These are phyloP conservation scores for Phoebastria nigripes DNA, from an alignment of 2,797 vertebrate species.

Conservation along the genomic window DNA sequence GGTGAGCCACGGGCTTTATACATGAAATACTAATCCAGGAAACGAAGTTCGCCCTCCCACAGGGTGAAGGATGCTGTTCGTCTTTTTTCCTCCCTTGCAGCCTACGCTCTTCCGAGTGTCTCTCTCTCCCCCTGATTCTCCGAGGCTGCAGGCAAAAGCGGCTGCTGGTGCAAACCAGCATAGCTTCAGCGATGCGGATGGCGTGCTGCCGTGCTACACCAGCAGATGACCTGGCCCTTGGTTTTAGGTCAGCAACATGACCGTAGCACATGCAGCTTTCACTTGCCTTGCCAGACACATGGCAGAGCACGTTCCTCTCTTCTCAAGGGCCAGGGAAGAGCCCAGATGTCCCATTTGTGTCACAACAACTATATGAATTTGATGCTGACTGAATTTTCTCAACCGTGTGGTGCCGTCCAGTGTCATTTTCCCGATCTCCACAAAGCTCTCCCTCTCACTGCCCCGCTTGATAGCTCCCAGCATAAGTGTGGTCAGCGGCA, in stretches of 20 bases:
- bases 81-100: background rate
- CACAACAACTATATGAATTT: background rate
- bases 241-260: background rate
- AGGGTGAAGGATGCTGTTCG: background rate
- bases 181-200: background rate
- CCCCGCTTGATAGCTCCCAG: background rate
- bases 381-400: background rate
- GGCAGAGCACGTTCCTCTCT: rapidly evolving
- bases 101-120: background rate
- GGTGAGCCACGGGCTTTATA: background rate
- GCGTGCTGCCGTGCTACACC: rapidly evolving
- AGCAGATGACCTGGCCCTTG: background rate
- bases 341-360: background rate
- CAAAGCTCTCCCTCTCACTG: background rate
- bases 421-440: background rate
- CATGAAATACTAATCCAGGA: background rate
- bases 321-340: background rate
- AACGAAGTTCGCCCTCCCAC: background rate
- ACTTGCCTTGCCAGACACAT: rapidly evolving
- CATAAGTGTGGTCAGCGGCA: background rate
- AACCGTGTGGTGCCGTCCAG: rapidly evolving
- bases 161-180: background rate
- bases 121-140: background rate
- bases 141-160: background rate
- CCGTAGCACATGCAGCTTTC: background rate